Percentiles rank a stretch among this genome's conserved stretches.
Evolutionary conservation across 1,140 invertebrate species (phyloP).

Genomic region (Episyrphus balteatus): DNA sequence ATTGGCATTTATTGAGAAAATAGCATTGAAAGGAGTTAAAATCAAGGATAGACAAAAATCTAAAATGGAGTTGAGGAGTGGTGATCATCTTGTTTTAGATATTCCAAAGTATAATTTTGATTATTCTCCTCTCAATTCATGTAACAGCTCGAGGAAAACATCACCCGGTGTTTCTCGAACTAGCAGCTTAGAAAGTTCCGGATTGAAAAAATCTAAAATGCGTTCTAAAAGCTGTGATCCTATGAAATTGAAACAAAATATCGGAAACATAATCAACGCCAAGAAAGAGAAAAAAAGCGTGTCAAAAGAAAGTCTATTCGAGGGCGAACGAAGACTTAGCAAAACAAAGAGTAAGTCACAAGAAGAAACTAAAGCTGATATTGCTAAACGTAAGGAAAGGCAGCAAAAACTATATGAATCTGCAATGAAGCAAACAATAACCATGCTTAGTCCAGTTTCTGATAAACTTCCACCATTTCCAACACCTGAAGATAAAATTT

Average conservation of each 20-base stretch:
- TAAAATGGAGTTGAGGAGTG: slow-evolving; percentile 32
- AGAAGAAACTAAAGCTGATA: slow-evolving; percentile 54
- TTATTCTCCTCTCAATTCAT: slow-evolving; percentile 34
- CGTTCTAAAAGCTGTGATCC: slow-evolving; percentile 14
- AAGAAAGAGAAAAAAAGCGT: slow-evolving; percentile 39
- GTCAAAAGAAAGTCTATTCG: slow-evolving; percentile 52
- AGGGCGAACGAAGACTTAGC: slow-evolving; percentile 49
- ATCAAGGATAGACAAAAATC: slow-evolving; percentile 36
- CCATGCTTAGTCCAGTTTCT: slow-evolving; percentile 54
- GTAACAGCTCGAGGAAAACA: slow-evolving; percentile 33
- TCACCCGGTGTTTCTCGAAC: slow-evolving; percentile 33
- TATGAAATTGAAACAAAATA: slow-evolving; percentile 33
- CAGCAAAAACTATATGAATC: slow-evolving; percentile 60
- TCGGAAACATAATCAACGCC: slow-evolving; percentile 39
- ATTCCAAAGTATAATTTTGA: slow-evolving; percentile 36
- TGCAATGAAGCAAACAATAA: slow-evolving; percentile 57
- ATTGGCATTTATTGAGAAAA: slow-evolving; percentile 31
- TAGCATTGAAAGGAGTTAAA: slow-evolving; percentile 34
- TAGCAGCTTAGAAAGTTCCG: slow-evolving; percentile 34
- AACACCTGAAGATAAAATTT: slow-evolving; percentile 52
- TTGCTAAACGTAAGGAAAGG: slow-evolving; percentile 54
- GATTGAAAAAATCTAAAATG: slow-evolving; percentile 25
- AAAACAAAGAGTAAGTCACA: slow-evolving; percentile 55
- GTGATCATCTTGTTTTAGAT: slow-evolving; percentile 32
- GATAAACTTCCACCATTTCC: slow-evolving; percentile 54